Conservation (phyloP, 1,140 invertebrate species). For the Pinna nobilis region DNA sequence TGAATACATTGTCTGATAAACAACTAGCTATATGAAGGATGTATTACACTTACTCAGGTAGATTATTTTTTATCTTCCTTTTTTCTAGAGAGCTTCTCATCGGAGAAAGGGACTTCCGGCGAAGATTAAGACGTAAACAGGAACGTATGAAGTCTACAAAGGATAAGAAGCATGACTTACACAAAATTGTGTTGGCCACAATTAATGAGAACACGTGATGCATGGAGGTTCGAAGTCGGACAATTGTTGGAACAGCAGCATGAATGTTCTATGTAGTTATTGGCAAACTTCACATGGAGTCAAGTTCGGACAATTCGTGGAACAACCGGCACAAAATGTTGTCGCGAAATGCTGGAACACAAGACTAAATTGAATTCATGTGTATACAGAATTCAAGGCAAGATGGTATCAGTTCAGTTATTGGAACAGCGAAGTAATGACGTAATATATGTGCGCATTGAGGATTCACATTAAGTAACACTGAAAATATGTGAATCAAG, state of each 20-base stretch:
- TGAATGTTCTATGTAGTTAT: background rate
- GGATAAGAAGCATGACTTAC: slow-evolving; percentile 11
- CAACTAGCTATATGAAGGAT: too few species aligned
- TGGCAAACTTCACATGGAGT: too few species aligned
- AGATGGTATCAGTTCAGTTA: too few species aligned
- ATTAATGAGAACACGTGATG: slow-evolving; percentile 19
- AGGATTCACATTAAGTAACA: too few species aligned
- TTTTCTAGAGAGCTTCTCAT: slow-evolving; percentile 33
- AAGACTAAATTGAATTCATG: background rate
- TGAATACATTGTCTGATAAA: too few species aligned
- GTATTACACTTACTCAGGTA: too few species aligned
- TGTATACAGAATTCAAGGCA: too few species aligned
- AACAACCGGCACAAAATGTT: too few species aligned
- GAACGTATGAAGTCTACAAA: slow-evolving; percentile 23
- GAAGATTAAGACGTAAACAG: slow-evolving; percentile 26
- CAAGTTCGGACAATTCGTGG: too few species aligned
- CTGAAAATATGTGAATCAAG: too few species aligned
- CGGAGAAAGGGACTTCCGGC: slow-evolving; percentile 33
- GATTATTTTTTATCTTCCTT: background rate
- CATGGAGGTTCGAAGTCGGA: background rate
- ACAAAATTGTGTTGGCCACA: slow-evolving; percentile 21
- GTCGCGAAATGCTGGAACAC: background rate
- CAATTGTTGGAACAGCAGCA: background rate
- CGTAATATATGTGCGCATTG: too few species aligned
- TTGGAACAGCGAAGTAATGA: too few species aligned